phyloP scores from a whole-genome alignment of 2,113 vertebrate genomes.

The Ranitomeya imitator region DNA sequence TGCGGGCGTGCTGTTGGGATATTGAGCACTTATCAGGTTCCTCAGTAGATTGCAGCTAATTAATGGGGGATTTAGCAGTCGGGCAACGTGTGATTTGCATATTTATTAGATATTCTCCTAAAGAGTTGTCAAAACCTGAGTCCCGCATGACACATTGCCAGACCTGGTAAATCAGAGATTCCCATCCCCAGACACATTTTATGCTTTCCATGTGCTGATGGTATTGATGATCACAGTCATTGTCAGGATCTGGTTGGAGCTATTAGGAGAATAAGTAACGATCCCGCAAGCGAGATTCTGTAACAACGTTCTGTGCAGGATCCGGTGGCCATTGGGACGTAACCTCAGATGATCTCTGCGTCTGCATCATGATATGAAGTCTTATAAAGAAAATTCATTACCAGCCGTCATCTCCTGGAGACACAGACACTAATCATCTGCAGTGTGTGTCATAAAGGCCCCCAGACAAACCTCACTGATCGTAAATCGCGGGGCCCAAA shows the following conservation, averaged over 20 bases:
- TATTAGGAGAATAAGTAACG: background rate
- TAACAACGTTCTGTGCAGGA: background rate
- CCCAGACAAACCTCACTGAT: slow-evolving; percentile 42
- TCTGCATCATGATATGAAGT: slow-evolving; percentile 33
- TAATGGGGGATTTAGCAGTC: too few species aligned
- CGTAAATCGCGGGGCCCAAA: slow-evolving; percentile 15
- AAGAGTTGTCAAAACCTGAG: too few species aligned
- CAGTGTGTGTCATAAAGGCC: slow-evolving; percentile 46
- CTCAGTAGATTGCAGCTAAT: background rate
- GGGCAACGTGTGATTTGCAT: too few species aligned
- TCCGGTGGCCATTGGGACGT: slow-evolving; percentile 11
- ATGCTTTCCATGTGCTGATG: background rate
- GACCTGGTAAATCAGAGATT: too few species aligned
- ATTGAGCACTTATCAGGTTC: background rate
- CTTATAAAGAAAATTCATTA: slow-evolving; percentile 45
- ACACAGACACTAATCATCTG: slow-evolving; percentile 36
- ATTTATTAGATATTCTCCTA: too few species aligned
- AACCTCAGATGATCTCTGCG: slow-evolving; percentile 17
- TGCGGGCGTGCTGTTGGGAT: background rate
- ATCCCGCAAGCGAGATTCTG: background rate
- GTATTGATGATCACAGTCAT: background rate
- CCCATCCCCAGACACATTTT: too few species aligned
- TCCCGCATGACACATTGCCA: too few species aligned
- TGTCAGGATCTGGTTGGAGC: background rate
- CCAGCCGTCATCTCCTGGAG: slow-evolving; percentile 29